Conservation (phyloP, 2,888 invertebrate species). For the Drosophila koepferae region DNA sequence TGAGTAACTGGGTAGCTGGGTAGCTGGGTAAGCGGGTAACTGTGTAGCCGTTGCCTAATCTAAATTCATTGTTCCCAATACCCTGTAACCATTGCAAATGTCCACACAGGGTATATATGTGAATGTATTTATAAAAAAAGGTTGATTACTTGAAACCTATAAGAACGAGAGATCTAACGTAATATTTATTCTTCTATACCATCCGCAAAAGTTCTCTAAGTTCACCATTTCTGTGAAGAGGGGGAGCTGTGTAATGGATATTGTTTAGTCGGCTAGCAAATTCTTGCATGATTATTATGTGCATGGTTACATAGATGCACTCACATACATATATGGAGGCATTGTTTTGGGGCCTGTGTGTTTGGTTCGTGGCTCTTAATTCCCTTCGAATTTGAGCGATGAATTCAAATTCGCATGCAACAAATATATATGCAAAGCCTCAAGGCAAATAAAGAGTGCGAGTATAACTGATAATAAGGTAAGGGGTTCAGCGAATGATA, state of each 20-base stretch:
- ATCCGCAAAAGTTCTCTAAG: not conserved
- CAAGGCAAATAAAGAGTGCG: slow-evolving; percentile 6
- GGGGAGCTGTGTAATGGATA: not conserved
- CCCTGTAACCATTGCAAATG: not conserved
- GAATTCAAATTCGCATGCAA: not conserved
- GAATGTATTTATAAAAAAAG: not conserved
- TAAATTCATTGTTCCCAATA: slow-evolving; percentile 32
- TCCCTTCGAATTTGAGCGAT: not conserved
- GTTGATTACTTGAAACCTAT: not conserved
- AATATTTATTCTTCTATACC: not conserved
- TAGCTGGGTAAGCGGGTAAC: not conserved
- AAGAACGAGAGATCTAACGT: not conserved
- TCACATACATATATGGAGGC: not conserved
- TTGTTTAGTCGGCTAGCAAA: not conserved
- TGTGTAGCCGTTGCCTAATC: slow-evolving; percentile 8
- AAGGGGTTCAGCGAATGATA: slow-evolving; percentile 39
- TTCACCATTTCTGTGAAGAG: not conserved
- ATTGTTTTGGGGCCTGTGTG: slow-evolving; percentile 2
- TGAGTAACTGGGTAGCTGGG: slow-evolving; percentile 13
- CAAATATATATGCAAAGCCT: slow-evolving; percentile 4
- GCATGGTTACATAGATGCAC: not conserved
- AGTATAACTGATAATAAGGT: slow-evolving; percentile 25
- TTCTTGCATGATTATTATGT: not conserved
- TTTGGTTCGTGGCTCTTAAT: not conserved
- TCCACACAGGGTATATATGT: not conserved